Evolutionary conservation across 2,113 vertebrate genomes (phyloP), one percentile per base, ranked within the genome.

Genomic region (Thymallus thymallus): DNA sequence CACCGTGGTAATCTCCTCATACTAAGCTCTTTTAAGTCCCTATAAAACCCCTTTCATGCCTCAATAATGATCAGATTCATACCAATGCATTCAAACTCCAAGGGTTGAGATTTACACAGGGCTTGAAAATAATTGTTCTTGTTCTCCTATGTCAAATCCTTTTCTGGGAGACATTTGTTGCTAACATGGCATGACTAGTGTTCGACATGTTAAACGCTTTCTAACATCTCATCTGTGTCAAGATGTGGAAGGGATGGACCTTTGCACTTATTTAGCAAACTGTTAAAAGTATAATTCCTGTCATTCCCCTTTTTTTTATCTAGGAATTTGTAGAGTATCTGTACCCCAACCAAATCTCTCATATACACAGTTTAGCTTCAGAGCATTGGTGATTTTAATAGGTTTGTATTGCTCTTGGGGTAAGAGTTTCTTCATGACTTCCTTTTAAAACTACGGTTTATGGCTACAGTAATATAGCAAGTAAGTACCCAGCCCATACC

Each of bases 111-210:
- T 89, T 89, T 87, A 84, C 80, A 83, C 79, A 86, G 72, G 78
- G 82, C 76, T 82, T 75, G 76, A 80, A 81, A 91, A 90, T 91
- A 85, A 80, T 85, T 91, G 87, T 90, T 85, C 82, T 80, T 80
- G 71, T 77, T 83, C 82, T 87, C 84, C 78, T 80, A 85, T 87
- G 82, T 82, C 81, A 84, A 68, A 68, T 87, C 85, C 89, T 88
- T 82, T 80, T 75, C 83, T 82, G 83, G 69, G 46, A 76, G 81
- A 80, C 75, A 68, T 74, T 78, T 68, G 69, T 73, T 29, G 41
- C 69, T 29, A 51, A 82, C 73, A 71, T 48, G 13, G 68, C 70
- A 74, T 69, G 68, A 69, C 41, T 65, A 58, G 10, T 30, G 68
- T 66, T 14, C 63, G 45, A 69, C 65, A 68, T n/a, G 69, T 68